These are phyloP conservation scores for Tolmerus cingulatus DNA, from an alignment of 2,888 invertebrate genomes.

Conservation along the genomic window DNA sequence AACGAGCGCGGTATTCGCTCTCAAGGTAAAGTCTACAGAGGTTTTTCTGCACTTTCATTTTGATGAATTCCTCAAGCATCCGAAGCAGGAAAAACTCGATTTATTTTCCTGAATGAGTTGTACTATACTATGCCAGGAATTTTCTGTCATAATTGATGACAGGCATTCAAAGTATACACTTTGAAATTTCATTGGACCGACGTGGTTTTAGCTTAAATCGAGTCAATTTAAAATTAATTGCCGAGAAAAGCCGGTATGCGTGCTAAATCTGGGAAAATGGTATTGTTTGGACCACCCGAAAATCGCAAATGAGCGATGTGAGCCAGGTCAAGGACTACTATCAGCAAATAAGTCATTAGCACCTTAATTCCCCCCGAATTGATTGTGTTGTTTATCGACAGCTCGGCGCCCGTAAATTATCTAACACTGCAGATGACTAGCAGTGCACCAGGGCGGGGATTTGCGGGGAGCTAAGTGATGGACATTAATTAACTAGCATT, in stretches of 20 bases:
- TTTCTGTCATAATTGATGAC: background rate
- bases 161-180: background rate
- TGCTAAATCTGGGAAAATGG: background rate
- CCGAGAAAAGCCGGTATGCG: background rate
- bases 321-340: background rate
- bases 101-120: background rate
- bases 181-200: background rate
- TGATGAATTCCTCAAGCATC: background rate
- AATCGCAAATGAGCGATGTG: background rate
- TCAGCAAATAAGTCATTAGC: constrained; percentile 6
- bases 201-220: background rate
- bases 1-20: background rate
- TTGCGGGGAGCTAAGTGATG: background rate
- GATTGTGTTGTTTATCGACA: constrained; percentile 10
- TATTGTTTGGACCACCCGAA: background rate
- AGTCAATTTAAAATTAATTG: background rate
- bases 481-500: constrained; percentile 19
- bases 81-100: background rate
- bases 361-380: background rate
- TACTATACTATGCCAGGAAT: background rate
- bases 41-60: background rate
- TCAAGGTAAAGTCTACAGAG: background rate
- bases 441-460: background rate
- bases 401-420: constrained; percentile 9
- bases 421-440: background rate